These are phyloP conservation scores for Holacanthus passer DNA, from an alignment of 2,113 vertebrate species.

Conservation along the genomic window DNA sequence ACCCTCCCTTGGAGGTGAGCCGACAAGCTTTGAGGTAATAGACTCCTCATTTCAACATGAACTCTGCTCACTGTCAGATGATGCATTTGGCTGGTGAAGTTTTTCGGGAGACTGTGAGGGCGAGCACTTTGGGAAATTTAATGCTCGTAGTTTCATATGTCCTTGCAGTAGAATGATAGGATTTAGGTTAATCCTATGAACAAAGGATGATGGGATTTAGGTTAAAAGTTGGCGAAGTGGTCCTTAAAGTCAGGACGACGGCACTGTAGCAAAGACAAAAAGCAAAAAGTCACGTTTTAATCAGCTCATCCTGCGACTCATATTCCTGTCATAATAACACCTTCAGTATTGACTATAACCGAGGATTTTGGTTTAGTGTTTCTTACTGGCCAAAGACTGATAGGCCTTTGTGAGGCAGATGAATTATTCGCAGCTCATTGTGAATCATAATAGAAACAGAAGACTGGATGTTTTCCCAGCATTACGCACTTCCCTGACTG, in stretches of 20 bases:
- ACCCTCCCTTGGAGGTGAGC: conserved; percentile 14
- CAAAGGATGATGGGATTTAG: conserved; percentile 41
- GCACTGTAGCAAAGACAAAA: conserved; percentile 2
- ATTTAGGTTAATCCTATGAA: conserved; percentile 60
- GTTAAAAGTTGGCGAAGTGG: conserved; percentile 48
- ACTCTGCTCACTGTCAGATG: conserved; percentile 40
- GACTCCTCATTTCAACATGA: conserved; percentile 36
- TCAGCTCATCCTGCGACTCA: conserved; percentile 5
- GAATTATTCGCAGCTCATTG: conserved; percentile 58
- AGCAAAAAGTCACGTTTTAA: conserved; percentile 3
- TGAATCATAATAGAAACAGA: conserved; percentile 69
- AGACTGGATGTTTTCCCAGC: conserved; percentile 66
- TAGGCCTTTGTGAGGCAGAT: conserved; percentile 44
- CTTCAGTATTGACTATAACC: not conserved
- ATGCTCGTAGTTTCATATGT: conserved; percentile 46
- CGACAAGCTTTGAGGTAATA: conserved; percentile 27
- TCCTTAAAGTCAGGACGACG: conserved; percentile 17
- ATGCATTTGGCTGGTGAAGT: conserved; percentile 16
- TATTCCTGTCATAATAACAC: conserved; percentile 42
- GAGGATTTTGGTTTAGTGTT: conserved; percentile 17
- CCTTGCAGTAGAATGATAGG: conserved; percentile 49
- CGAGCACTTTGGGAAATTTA: conserved; percentile 25
- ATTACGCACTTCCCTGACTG: conserved; percentile 71
- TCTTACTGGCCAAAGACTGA: conserved; percentile 32
- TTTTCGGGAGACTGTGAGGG: conserved; percentile 24